phyloP scores from a whole-genome alignment of 2,797 vertebrate species.

The Esox lucius region DNA sequence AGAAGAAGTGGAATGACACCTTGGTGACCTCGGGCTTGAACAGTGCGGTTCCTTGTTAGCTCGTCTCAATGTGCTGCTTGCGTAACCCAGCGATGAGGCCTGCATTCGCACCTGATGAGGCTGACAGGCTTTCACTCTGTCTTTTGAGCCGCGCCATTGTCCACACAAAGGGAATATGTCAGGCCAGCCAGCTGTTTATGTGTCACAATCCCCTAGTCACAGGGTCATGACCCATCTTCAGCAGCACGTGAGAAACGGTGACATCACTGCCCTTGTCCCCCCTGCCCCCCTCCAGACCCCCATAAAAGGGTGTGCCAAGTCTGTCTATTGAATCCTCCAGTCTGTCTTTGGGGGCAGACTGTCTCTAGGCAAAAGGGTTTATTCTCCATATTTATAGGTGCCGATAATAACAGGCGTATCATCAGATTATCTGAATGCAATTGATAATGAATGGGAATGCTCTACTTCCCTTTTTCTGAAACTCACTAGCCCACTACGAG shows the following conservation, averaged over 20 bases:
- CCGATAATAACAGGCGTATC: conserved; percentile 22
- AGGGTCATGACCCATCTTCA: conserved; percentile 59
- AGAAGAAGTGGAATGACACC: conserved; percentile 48
- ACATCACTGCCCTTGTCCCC: conserved; percentile 61
- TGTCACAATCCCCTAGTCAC: conserved; percentile 55
- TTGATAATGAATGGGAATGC: background rate
- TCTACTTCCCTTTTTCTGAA: background rate
- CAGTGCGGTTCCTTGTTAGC: conserved; percentile 44
- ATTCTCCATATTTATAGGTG: conserved; percentile 10
- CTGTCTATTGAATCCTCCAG: conserved; percentile 20
- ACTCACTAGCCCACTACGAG: background rate
- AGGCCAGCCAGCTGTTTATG: conserved; percentile 66
- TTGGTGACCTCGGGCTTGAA: conserved; percentile 45
- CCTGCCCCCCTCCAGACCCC: conserved; percentile 26
- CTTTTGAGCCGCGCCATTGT: conserved; percentile 40
- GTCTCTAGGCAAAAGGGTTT: conserved; percentile 12
- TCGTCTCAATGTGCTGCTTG: conserved; percentile 37
- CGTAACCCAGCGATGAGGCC: conserved; percentile 38
- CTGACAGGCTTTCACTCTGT: conserved; percentile 45
- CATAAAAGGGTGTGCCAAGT: conserved; percentile 31
- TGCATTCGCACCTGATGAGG: conserved; percentile 29
- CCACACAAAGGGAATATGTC: conserved; percentile 60
- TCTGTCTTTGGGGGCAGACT: conserved; percentile 27
- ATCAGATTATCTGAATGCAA: background rate
- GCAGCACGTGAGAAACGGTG: conserved; percentile 59